These are phyloP conservation scores for Stramonita haemastoma DNA, from an alignment of 2,888 invertebrate genomes.

Conservation along the genomic window DNA sequence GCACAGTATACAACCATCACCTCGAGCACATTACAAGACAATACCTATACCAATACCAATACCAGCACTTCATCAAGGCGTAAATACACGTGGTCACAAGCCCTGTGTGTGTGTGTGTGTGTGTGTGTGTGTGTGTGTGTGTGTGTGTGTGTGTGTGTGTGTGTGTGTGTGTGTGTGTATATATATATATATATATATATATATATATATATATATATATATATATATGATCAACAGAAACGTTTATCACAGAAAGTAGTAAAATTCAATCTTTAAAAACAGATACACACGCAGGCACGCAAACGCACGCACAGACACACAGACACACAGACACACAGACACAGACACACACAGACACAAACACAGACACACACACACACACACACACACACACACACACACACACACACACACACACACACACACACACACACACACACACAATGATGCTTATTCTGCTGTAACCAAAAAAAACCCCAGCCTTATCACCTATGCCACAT, in stretches of 20 bases:
- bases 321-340: neutral
- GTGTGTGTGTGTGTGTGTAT: no score
- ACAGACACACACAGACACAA: no score
- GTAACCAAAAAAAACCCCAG: no score
- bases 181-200: no score
- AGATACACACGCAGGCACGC: neutral
- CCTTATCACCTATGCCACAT: no score
- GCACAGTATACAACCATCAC: neutral
- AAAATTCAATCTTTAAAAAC: neutral
- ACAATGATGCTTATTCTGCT: no score
- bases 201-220: no score
- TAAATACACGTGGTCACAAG: neutral
- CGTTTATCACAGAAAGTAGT: neutral
- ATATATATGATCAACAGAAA: neutral
- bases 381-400: neutral
- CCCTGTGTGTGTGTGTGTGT: neutral
- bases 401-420: neutral
- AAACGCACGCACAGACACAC: neutral
- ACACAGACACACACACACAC: no score
- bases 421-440: no score
- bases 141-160: neutral
- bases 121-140: conserved; percentile 6
- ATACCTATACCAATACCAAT: no score
- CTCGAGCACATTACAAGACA: no score
- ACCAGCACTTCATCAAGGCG: neutral